phyloP scores from a whole-genome alignment of 2,797 vertebrate species.

The Octomys mimax region DNA sequence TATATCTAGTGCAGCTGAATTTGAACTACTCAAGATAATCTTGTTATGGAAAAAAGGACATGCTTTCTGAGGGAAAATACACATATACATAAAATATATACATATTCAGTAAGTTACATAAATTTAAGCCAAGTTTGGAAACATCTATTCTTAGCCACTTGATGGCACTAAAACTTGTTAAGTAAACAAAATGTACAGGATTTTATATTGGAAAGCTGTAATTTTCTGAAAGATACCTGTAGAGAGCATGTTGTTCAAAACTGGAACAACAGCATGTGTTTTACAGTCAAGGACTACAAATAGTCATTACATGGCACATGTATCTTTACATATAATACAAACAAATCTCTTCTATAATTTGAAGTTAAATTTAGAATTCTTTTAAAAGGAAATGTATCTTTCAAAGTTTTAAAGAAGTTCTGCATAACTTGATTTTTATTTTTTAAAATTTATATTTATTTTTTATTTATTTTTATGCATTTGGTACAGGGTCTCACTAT shows the following conservation, averaged over 20 bases:
- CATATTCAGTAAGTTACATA: neutral
- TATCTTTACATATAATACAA: neutral
- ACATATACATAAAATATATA: neutral
- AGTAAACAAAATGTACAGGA: neutral
- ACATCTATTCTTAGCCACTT: conserved; percentile 55
- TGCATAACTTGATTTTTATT: neutral
- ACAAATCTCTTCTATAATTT: neutral
- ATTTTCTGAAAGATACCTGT: conserved; percentile 5
- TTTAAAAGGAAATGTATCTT: neutral
- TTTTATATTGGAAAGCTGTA: conserved; percentile 16
- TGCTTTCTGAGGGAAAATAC: neutral
- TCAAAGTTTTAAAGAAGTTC: neutral
- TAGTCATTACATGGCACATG: neutral
- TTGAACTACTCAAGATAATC: conserved; percentile 13
- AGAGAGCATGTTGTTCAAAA: neutral
- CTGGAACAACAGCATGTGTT: neutral
- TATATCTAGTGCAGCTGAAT: neutral
- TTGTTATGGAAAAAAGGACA: neutral
- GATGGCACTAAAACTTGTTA: conserved; percentile 69
- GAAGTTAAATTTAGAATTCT: conserved; percentile 45
- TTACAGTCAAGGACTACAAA: neutral
- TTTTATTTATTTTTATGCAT: no score
- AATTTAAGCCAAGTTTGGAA: conserved; percentile 51
- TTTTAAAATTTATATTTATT: no score
- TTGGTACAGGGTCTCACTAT: no score